Evolutionary conservation across 2,797 vertebrate genomes (phyloP).

Genomic region (Mus minutoides): DNA sequence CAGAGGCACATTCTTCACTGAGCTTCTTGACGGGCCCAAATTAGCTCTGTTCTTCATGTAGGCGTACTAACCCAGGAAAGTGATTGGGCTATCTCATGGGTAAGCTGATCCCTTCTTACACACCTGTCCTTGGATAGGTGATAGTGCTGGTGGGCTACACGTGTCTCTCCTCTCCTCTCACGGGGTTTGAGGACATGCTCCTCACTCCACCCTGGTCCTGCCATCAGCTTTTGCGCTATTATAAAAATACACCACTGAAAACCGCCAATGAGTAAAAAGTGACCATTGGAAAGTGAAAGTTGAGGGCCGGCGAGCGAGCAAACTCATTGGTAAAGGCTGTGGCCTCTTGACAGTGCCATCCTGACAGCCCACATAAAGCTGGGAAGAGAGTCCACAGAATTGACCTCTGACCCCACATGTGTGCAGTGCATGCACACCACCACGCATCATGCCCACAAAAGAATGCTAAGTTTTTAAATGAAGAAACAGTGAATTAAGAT

Average conservation of each 20-base stretch:
- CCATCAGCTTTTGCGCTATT: background rate
- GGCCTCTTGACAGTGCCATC: background rate
- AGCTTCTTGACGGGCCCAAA: background rate
- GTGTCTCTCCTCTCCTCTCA: background rate
- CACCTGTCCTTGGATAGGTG: background rate
- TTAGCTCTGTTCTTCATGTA: slow-evolving; percentile 34
- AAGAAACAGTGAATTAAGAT: background rate
- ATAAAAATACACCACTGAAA: slow-evolving; percentile 6
- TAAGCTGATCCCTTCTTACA: background rate
- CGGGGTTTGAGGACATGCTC: slow-evolving; percentile 38
- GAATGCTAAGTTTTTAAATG: background rate
- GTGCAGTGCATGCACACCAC: background rate
- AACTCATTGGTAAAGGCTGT: no score
- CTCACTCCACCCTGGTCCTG: slow-evolving; percentile 5
- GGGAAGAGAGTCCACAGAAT: background rate
- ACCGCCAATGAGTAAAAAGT: slow-evolving; percentile 38
- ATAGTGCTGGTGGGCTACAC: background rate
- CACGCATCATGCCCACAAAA: background rate
- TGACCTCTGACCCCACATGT: background rate
- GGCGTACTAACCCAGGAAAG: background rate
- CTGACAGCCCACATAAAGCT: background rate
- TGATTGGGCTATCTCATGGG: background rate
- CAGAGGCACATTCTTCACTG: background rate
- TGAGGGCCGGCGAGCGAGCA: no score
- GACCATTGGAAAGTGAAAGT: background rate